These are phyloP conservation scores for Agrochola lychnidis DNA, from an alignment of 2,888 invertebrate species.

Conservation along the genomic window DNA sequence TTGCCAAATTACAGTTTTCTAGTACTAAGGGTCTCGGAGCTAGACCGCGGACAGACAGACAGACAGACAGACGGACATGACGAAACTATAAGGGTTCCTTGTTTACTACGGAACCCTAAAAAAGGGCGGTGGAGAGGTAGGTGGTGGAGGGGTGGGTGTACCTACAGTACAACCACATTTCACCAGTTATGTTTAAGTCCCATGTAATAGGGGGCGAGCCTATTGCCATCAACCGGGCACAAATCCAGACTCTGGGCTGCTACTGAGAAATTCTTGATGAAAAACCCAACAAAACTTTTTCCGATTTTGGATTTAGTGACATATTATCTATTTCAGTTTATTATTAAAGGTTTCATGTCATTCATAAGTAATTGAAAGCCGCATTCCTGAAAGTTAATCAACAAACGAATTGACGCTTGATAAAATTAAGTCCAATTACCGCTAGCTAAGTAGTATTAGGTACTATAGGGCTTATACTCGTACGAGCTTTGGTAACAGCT, in stretches of 20 bases:
- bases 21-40: no score
- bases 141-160: background rate
- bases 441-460: no score
- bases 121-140: background rate
- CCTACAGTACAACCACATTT: background rate
- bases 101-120: no score
- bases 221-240: background rate
- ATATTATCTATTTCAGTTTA: background rate
- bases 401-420: background rate
- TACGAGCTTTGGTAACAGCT: no score
- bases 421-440: background rate
- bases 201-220: background rate
- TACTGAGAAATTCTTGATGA: background rate
- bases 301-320: background rate
- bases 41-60: no score
- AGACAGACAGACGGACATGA: no score
- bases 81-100: no score
- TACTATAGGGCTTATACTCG: no score
- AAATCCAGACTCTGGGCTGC: no score
- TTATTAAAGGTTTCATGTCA: background rate
- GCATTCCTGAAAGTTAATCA: background rate
- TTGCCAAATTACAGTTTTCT: no score
- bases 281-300: background rate
- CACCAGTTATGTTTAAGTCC: background rate
- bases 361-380: background rate